Conservation (phyloP, 1,140 invertebrate genomes). For the Drosophila suzukii region DNA sequence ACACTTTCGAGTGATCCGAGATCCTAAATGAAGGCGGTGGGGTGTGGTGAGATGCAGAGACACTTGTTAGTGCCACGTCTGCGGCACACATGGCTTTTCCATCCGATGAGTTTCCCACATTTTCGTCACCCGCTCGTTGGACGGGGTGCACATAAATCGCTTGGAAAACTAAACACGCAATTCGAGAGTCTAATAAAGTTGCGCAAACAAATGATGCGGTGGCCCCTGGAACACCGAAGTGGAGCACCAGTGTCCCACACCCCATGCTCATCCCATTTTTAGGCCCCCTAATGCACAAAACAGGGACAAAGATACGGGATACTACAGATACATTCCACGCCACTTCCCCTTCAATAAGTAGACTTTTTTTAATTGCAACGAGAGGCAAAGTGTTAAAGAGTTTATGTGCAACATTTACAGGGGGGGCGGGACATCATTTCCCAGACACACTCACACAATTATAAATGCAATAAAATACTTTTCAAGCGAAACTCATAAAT, state of each 20-base stretch:
- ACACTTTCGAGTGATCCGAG: conserved; percentile 38
- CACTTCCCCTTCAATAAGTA: conserved; percentile 78
- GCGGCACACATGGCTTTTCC: conserved; percentile 54
- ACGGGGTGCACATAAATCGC: conserved; percentile 68
- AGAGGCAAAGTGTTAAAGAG: conserved; percentile 83
- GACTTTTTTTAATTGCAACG: conserved; percentile 79
- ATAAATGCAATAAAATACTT: conserved; percentile 84
- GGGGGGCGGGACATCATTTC: conserved; percentile 57
- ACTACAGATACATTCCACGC: conserved; percentile 50
- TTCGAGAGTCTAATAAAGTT: conserved; percentile 83
- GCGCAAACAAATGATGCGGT: conserved; percentile 83
- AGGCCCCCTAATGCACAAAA: conserved; percentile 58
- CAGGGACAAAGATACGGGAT: conserved; percentile 57
- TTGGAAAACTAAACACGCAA: conserved; percentile 79
- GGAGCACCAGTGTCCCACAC: conserved; percentile 44
- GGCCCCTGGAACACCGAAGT: conserved; percentile 69
- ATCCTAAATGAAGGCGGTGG: neutral
- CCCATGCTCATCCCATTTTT: conserved; percentile 5
- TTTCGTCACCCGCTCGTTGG: conserved; percentile 57
- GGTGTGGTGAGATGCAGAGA: conserved; percentile 19
- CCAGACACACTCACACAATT: conserved; percentile 77
- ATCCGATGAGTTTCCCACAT: conserved; percentile 68
- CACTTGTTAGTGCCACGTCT: conserved; percentile 65
- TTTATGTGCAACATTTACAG: conserved; percentile 83
- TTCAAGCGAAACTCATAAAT: conserved; percentile 84